These are phyloP conservation scores for Scaptomyza flava DNA, from an alignment of 2,888 invertebrate genomes.

Conservation along the genomic window DNA sequence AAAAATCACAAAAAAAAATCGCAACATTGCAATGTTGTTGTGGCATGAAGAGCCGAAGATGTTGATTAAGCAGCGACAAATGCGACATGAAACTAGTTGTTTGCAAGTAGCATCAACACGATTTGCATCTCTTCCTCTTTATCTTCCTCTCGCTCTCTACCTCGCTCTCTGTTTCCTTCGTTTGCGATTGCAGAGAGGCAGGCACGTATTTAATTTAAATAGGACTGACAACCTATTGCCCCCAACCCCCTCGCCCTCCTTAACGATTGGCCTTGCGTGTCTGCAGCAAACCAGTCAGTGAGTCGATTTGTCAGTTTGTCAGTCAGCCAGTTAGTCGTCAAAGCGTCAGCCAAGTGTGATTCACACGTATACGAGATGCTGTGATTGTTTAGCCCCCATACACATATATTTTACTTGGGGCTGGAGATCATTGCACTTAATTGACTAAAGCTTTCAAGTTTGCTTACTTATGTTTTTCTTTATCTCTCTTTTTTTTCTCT, in stretches of 20 bases:
- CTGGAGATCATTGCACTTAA: background rate
- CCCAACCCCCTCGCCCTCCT: background rate
- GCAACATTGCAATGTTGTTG: slow-evolving; percentile 27
- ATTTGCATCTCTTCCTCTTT: slow-evolving; percentile 22
- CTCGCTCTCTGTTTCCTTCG: background rate
- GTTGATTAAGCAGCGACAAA: slow-evolving; percentile 32
- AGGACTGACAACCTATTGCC: slow-evolving; percentile 25
- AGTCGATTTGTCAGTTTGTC: background rate
- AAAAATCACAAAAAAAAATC: background rate
- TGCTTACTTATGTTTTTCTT: slow-evolving; percentile 9
- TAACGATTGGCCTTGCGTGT: slow-evolving; percentile 3
- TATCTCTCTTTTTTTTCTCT: background rate
- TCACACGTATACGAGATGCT: slow-evolving; percentile 46
- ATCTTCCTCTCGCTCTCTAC: background rate
- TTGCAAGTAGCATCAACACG: slow-evolving; percentile 21
- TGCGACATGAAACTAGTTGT: slow-evolving; percentile 31
- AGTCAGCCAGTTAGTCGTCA: background rate
- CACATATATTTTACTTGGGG: background rate
- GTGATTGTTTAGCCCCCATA: slow-evolving; percentile 35
- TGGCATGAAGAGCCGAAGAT: slow-evolving; percentile 3
- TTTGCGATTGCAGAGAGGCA: background rate
- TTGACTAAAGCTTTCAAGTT: slow-evolving; percentile 24
- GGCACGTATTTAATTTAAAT: slow-evolving; percentile 69
- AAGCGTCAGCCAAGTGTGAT: slow-evolving; percentile 27
- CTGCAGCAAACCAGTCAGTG: background rate